Base-by-base conservation (phyloP, 2,797 vertebrate species). In the Alfaro cultratus region DNA sequence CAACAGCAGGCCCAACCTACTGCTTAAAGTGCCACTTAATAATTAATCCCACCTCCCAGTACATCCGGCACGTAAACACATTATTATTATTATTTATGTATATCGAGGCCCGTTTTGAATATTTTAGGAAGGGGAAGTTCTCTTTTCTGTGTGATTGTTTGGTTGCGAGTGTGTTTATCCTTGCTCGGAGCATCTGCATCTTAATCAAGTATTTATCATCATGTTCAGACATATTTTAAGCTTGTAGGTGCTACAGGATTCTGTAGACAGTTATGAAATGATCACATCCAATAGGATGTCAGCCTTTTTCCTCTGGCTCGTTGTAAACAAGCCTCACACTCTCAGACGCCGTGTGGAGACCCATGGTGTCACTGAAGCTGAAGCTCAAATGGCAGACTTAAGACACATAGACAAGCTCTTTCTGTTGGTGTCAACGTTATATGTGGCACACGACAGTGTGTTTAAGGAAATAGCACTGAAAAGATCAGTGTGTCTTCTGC, bases 61-160 rank as follows among this genome's bases (percentile, higher is more conserved):
- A 94, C 93, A 91, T 89, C 88, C 84, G 76, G 91, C 93, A 92
- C 93, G 95, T 96, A 95, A 96, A 96, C 94, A 96, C 95, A 96
- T 96, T 96, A 96, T 96, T 96, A 95, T 95, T 93, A 96, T 96
- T 95, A 96, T 96, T 96, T 96, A 96, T 96, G 95, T 94, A 96
- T 95, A 95, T 94, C 93, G 86, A 87, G 88, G 87, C 71, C 53
- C 84, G 76, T 79, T 92, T 86, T 95, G 84, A 95, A 96, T 96
- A 93, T 96, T 96, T 96, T 87, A 96, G 92, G 88, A 91, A 73
- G 87, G 80, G 80, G 90, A 93, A 95, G 94, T 95, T 95, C 94
- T 94, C 86, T 90, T 16, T 83, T 88, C 91, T 84, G 18, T 88
- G 86, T 91, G 91, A 91, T 93, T 94, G 91, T 94, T 94, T 93